Evolutionary conservation across 2,797 vertebrate species (phyloP), one percentile per base, ranked within the genome.

Genomic region (Cryptoprocta ferox): DNA sequence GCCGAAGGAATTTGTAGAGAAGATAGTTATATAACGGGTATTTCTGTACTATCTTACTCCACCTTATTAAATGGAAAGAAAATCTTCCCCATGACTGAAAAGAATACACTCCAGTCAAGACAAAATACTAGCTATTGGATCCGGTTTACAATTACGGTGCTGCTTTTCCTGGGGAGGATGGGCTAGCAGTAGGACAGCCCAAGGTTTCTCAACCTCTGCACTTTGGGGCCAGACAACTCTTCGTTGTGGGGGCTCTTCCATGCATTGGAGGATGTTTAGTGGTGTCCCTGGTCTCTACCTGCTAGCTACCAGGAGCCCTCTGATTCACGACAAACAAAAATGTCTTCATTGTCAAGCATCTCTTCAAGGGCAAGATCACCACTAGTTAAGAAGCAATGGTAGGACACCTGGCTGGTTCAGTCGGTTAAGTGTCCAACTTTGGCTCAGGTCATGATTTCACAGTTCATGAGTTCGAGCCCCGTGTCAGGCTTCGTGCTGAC

Each of bases 51-150:
- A 28, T 73, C 12, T 26, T 18, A 30, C 1, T 4, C 42, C 10
- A 30, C 5, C 59, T 83, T n/a, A 53, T 84, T 73, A 80, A 56
- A 70, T 0, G 42, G 65, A 81, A 89, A 70, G 79, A 78, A 94
- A 89, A 80, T 30, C 32, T 71, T 88, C 53, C 66, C 50, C 50
- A 39, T 89, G 59, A 35, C 28, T 61, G 30, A 87, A 91, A 82
- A 92, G 35, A 50, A 12, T 19, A 3, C 39, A 18, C 39, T 75
- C 50, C 28, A 78, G 26, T 66, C 42, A 65, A 82, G 61, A 89
- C 42, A 81, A 89, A 61, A 94, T 59, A 71, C 18, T 48, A 32
- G 42, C 30, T 48, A 8, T 7, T 30, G 39, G 8, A 3, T 5
- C 21, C 71, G 21, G 16, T 76, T 86, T 42, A n/a, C 18, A 15